Conservation (phyloP, 2,888 invertebrate species). For the Eupithecia tripunctaria region DNA sequence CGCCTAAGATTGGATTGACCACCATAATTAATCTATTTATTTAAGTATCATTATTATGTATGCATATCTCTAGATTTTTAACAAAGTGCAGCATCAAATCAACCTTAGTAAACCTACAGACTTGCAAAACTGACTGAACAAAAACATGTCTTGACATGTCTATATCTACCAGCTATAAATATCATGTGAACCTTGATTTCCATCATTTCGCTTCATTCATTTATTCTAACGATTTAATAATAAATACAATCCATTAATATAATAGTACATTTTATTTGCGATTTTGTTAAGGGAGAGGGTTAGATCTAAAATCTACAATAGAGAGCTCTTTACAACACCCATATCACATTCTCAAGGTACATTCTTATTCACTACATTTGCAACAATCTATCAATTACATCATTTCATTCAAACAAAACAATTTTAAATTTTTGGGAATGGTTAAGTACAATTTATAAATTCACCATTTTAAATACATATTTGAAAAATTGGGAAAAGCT, state of each 20-base stretch:
- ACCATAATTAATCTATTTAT: neutral
- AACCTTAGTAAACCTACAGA: neutral
- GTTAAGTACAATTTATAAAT: constrained; percentile 55
- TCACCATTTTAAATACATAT: constrained; percentile 45
- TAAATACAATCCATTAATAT: constrained; percentile 24
- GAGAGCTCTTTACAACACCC: constrained; percentile 81
- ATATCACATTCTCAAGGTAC: constrained; percentile 81
- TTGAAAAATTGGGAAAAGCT: constrained; percentile 45
- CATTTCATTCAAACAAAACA: constrained; percentile 65
- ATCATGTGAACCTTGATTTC: neutral
- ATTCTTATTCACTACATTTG: constrained; percentile 63
- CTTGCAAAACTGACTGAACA: too few relatives aligned
- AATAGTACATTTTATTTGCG: constrained; percentile 48
- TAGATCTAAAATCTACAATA: constrained; percentile 68
- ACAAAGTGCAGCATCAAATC: neutral
- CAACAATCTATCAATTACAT: constrained; percentile 70
- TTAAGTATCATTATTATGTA: too few relatives aligned
- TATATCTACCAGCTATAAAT: neutral
- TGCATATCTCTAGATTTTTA: too few relatives aligned
- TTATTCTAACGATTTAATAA: neutral
- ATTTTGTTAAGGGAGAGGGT: constrained; percentile 37
- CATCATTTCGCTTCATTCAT: neutral
- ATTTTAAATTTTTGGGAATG: constrained; percentile 70
- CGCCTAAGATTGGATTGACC: too few relatives aligned
- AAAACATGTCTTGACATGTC: too few relatives aligned